Conservation (phyloP, 1,140 invertebrate species). For the Philotrypesis tridentata region DNA sequence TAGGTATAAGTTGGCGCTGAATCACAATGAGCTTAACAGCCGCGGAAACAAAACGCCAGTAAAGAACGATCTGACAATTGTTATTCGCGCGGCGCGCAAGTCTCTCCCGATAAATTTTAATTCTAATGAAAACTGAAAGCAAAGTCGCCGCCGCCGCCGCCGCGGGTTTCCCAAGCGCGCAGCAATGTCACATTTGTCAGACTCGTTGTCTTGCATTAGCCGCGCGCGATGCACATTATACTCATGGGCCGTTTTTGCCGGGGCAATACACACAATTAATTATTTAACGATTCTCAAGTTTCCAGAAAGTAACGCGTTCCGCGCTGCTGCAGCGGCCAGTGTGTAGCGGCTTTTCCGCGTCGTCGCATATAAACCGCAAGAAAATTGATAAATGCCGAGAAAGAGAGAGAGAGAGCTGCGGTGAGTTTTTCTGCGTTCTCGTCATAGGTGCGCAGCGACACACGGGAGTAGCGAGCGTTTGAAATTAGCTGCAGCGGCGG, state of each 20-base stretch:
- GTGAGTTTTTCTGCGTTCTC: not conserved
- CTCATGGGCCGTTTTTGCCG: not conserved
- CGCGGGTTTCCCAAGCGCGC: not conserved
- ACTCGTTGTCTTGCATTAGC: not conserved
- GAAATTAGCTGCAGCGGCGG: slow-evolving; percentile 55
- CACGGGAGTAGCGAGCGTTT: slow-evolving; percentile 11
- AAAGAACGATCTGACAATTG: too few species aligned
- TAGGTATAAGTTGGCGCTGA: too few species aligned
- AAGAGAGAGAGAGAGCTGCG: too few species aligned
- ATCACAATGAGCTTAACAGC: too few species aligned
- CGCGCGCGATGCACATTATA: too few species aligned
- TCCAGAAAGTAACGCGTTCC: not conserved
- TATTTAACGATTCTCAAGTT: not conserved
- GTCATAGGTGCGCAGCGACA: not conserved
- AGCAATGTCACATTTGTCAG: not conserved
- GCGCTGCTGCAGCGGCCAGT: too few species aligned
- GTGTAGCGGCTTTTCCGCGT: not conserved
- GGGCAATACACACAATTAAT: not conserved
- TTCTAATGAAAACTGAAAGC: not conserved
- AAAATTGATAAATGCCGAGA: not conserved
- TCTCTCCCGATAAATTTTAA: not conserved
- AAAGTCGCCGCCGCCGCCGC: not conserved
- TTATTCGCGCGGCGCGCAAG: too few species aligned
- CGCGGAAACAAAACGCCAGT: too few species aligned
- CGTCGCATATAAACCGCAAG: not conserved